phyloP scores from a whole-genome alignment of 2,113 vertebrate genomes.

The Bathybates hornii region DNA sequence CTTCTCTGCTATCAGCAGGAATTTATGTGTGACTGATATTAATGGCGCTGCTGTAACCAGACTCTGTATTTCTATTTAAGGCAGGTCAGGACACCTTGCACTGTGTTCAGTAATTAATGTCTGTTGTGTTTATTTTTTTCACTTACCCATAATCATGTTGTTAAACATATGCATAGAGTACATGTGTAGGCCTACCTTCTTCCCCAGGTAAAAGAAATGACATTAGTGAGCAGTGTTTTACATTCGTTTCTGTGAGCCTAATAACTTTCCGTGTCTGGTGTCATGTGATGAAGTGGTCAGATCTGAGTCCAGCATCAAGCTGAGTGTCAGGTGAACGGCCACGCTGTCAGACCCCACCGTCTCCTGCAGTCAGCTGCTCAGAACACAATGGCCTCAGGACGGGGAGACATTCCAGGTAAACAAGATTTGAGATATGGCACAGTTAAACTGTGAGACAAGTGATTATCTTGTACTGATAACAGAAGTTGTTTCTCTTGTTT shows the following conservation, averaged over 20 bases:
- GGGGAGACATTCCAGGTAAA: constrained; percentile 64
- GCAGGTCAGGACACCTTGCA: background rate
- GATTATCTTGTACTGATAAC: background rate
- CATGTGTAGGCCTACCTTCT: background rate
- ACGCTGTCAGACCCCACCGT: background rate
- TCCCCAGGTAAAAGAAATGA: background rate
- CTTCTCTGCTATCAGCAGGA: background rate
- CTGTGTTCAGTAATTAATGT: background rate
- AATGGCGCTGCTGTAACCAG: constrained; percentile 18
- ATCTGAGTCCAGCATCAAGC: background rate
- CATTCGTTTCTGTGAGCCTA: background rate
- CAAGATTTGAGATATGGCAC: background rate
- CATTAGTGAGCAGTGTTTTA: background rate
- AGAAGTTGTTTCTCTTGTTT: background rate
- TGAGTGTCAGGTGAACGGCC: background rate
- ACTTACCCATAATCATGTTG: background rate
- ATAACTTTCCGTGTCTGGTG: background rate
- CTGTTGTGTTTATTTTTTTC: background rate
- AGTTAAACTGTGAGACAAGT: background rate
- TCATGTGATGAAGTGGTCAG: constrained; percentile 4
- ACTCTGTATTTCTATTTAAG: constrained; percentile 38
- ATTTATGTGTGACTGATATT: background rate
- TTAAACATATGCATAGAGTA: background rate
- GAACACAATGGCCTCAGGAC: constrained; percentile 50
- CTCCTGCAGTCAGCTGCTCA: background rate